phyloP scores from a whole-genome alignment of 2,797 vertebrate species.

The Dicrostonyx torquatus region DNA sequence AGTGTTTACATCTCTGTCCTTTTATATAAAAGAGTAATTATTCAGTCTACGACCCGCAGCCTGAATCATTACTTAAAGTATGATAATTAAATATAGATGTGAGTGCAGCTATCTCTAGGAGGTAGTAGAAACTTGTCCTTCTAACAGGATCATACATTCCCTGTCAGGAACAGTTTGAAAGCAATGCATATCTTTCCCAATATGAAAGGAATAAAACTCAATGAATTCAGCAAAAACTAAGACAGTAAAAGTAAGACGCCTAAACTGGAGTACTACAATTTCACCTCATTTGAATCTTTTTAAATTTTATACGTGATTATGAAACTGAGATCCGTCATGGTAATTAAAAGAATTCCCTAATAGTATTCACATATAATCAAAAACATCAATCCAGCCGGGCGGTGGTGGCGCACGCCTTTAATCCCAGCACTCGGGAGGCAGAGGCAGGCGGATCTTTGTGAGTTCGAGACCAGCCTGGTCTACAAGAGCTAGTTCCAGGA shows the following conservation, averaged over 20 bases:
- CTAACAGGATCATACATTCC: background rate
- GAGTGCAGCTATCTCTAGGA: background rate
- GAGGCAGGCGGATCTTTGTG: no score
- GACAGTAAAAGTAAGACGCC: background rate
- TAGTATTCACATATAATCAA: background rate
- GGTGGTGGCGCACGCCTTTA: no score
- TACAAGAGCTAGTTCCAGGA: no score
- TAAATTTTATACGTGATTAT: conserved; percentile 37
- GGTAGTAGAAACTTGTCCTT: background rate
- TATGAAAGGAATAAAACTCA: background rate
- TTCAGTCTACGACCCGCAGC: background rate
- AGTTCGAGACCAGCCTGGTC: no score
- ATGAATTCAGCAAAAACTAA: conserved; percentile 27
- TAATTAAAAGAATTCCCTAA: conserved; percentile 30
- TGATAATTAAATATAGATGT: background rate
- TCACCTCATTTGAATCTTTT: conserved; percentile 30
- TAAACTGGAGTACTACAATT: background rate
- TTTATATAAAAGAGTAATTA: conserved; percentile 31
- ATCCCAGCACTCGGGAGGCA: no score
- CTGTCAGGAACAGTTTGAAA: background rate
- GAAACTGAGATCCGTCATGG: background rate
- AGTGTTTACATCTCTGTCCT: background rate
- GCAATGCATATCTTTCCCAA: background rate
- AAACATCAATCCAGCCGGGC: no score
- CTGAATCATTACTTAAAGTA: conserved; percentile 3